A percentile compares a stretch with the other conserved stretches of the same genome.
These are phyloP conservation scores for Aphrocallistes beatrix DNA, from an alignment of 37 sponge, comb jelly and placozoan genomes.

Conservation along the genomic window DNA sequence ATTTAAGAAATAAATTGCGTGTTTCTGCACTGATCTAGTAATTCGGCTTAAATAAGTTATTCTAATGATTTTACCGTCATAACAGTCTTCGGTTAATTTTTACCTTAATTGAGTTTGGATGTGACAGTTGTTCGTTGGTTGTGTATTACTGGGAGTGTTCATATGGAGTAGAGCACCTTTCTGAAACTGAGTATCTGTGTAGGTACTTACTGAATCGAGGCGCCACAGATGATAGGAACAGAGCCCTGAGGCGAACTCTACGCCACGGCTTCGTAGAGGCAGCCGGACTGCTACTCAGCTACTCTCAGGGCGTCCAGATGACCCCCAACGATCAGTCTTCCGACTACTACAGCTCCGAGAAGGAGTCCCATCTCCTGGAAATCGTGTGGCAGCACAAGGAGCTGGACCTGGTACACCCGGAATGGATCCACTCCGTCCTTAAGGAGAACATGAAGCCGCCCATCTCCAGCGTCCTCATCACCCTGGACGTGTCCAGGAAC, in stretches of 20 bases:
- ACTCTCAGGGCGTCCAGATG: conserved; percentile 29
- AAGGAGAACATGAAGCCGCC: conserved; percentile 24
- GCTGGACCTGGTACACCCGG: conserved; percentile 22
- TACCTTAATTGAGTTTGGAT: too few relatives aligned
- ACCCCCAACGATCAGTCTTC: not conserved
- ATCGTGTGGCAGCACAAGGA: conserved; percentile 48
- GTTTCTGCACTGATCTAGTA: too few relatives aligned
- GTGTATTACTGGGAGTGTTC: too few relatives aligned
- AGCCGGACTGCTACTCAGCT: conserved; percentile 51
- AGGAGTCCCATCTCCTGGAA: not conserved
- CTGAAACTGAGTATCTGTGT: too few relatives aligned
- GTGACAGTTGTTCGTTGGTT: too few relatives aligned
- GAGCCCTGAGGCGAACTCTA: conserved; percentile 49
- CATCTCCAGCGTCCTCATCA: conserved; percentile 27
- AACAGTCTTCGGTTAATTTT: too few relatives aligned
- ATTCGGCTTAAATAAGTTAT: too few relatives aligned
- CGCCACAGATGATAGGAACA: conserved; percentile 53
- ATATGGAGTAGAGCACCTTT: too few relatives aligned
- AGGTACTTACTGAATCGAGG: conserved; percentile 50
- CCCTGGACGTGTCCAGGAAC: conserved; percentile 51
- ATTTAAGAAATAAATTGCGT: too few relatives aligned
- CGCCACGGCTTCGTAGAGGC: conserved; percentile 6
- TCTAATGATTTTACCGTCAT: too few relatives aligned
- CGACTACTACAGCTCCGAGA: conserved; percentile 18
- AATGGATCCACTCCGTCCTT: conserved; percentile 36